phyloP scores from a whole-genome alignment of 2,797 vertebrate species.

The Notolepis coatsorum region DNA sequence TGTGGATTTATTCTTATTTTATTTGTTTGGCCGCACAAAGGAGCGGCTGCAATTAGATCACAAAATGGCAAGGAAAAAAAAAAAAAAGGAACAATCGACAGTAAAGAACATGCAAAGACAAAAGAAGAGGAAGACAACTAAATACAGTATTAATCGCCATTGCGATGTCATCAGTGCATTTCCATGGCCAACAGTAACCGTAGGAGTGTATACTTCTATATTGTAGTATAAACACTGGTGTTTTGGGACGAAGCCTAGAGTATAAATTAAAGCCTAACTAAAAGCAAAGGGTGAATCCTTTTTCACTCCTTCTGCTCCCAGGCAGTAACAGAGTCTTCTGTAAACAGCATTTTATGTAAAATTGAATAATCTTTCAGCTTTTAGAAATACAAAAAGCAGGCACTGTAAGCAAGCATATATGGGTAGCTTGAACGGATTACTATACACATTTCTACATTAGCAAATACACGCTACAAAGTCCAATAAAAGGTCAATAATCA shows the following conservation, averaged over 20 bases:
- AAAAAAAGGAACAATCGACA: conserved; percentile 51
- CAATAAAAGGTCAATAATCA: conserved; percentile 17
- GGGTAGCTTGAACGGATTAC: conserved; percentile 30
- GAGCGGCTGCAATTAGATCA: conserved; percentile 32
- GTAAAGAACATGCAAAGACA: conserved; percentile 51
- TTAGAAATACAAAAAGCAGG: conserved; percentile 53
- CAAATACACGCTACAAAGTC: conserved; percentile 32
- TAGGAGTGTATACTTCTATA: conserved; percentile 4
- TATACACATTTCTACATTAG: conserved; percentile 29
- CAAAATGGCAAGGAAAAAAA: conserved; percentile 40
- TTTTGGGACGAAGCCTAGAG: not conserved
- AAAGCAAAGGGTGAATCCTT: conserved; percentile 9
- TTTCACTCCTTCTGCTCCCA: conserved; percentile 22
- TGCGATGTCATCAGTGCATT: conserved; percentile 68
- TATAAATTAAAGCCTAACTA: conserved; percentile 22
- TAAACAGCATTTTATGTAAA: conserved; percentile 44
- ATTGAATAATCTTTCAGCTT: conserved; percentile 42
- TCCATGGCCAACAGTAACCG: conserved; percentile 63
- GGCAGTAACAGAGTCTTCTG: conserved; percentile 16
- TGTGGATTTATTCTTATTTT: conserved; percentile 68
- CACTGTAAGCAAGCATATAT: conserved; percentile 32
- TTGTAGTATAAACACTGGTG: conserved; percentile 31
- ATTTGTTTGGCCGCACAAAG: conserved; percentile 35
- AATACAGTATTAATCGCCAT: conserved; percentile 42
- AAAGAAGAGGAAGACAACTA: conserved; percentile 43